phyloP scores from a whole-genome alignment of 2,113 vertebrate species.

The Barnardius zonarius region DNA sequence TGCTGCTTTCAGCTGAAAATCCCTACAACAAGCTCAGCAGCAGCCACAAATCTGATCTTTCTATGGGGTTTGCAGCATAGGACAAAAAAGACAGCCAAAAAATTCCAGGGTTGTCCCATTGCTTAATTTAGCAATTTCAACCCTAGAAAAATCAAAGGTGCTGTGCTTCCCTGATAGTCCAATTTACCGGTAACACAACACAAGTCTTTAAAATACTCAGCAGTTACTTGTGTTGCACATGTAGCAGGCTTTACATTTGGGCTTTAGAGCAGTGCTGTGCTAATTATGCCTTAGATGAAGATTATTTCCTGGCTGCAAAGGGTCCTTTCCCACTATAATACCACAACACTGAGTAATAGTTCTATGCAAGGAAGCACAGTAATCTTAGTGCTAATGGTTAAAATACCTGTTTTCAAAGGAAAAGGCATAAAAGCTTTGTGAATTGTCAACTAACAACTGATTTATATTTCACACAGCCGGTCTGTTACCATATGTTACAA shows the following conservation, averaged over 20 bases:
- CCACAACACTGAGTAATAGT: background rate
- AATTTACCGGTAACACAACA: background rate
- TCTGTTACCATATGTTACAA: background rate
- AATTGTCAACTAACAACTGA: background rate
- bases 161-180: background rate
- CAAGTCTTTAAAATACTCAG: background rate
- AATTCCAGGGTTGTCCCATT: background rate
- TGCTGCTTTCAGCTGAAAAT: constrained; percentile 41
- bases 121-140: constrained; percentile 15
- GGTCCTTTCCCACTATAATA: background rate
- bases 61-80: background rate
- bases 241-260: background rate
- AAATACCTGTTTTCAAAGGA: background rate
- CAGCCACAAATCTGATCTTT: constrained; percentile 1
- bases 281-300: background rate
- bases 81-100: background rate
- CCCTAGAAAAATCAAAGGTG: constrained; percentile 31
- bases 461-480: background rate
- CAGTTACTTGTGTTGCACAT: background rate
- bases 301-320: background rate
- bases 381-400: background rate
- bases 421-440: background rate
- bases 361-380: background rate
- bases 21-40: constrained; percentile 14
- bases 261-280: background rate